Percentiles rank a stretch among this genome's conserved stretches.
Evolutionary conservation across 2,888 invertebrate species (phyloP).

Genomic region (Chydorus sphaericus): DNA sequence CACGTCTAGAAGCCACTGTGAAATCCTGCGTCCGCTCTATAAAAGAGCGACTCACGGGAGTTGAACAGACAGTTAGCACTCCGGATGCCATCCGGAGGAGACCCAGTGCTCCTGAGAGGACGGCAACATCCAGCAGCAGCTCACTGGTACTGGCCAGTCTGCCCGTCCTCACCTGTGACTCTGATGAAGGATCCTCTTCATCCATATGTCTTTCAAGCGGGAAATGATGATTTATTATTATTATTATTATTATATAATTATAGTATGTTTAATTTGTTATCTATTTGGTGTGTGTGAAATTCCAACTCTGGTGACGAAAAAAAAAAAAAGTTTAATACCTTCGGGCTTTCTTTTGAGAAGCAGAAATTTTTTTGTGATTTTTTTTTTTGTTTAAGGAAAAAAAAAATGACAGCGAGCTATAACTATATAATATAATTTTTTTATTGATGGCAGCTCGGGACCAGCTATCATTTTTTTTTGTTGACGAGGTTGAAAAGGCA

Average conservation of each 20-base stretch:
- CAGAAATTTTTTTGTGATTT: not conserved
- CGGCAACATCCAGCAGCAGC: not conserved
- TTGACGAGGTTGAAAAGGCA: no score
- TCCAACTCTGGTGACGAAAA: not conserved
- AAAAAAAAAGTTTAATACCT: not conserved
- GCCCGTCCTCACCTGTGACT: not conserved
- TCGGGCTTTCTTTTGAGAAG: constrained; percentile 2
- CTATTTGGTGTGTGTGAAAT: not conserved
- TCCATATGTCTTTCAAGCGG: no score
- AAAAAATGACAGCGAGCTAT: no score
- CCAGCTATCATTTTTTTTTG: constrained; percentile 3
- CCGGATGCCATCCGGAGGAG: not conserved
- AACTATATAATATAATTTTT: not conserved
- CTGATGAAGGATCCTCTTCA: not conserved
- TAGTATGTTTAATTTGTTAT: no score
- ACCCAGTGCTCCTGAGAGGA: not conserved
- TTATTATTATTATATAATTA: no score
- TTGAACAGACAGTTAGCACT: not conserved
- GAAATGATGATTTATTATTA: no score
- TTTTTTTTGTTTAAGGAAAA: not conserved
- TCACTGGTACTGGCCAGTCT: not conserved
- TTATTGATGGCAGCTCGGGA: not conserved
- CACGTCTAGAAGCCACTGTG: not conserved
- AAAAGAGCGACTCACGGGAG: not conserved
- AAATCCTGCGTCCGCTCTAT: constrained; percentile 1